These are phyloP conservation scores for Parus major DNA, from an alignment of 2,113 vertebrate genomes.

Conservation along the genomic window DNA sequence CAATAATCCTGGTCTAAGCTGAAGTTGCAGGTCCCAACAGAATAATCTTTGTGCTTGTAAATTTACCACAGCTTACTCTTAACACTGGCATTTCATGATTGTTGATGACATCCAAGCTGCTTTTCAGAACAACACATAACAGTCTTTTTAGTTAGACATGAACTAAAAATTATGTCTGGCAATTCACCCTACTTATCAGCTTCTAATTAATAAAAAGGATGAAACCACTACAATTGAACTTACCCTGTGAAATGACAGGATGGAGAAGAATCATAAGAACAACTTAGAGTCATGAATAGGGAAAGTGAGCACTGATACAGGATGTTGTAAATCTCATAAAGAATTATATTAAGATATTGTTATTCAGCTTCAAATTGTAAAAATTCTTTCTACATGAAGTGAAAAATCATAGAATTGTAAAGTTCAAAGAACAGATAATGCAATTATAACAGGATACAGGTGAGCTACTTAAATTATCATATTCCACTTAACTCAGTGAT, in stretches of 20 bases:
- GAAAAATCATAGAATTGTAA: slow-evolving; percentile 50
- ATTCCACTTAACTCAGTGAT: slow-evolving; percentile 43
- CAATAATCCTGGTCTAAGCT: background rate
- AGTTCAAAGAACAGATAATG: slow-evolving; percentile 41
- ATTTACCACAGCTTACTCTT: background rate
- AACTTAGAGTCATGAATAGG: background rate
- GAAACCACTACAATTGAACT: background rate
- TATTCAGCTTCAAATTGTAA: slow-evolving; percentile 31
- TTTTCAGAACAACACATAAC: background rate
- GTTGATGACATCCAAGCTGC: background rate
- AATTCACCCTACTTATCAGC: background rate
- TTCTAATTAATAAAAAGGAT: slow-evolving; percentile 9
- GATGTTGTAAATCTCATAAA: background rate
- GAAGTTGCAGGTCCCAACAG: background rate
- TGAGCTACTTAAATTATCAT: slow-evolving; percentile 64
- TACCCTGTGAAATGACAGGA: background rate
- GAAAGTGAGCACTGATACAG: background rate
- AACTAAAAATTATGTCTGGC: background rate
- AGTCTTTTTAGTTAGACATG: background rate
- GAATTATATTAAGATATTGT: slow-evolving; percentile 36
- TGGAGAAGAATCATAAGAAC: background rate
- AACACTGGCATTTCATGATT: background rate
- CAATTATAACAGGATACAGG: slow-evolving; percentile 58
- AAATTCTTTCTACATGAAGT: slow-evolving; percentile 11
- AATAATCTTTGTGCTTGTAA: background rate